phyloP scores from a whole-genome alignment of 2,888 invertebrate species.

The Diabrotica balteata region DNA sequence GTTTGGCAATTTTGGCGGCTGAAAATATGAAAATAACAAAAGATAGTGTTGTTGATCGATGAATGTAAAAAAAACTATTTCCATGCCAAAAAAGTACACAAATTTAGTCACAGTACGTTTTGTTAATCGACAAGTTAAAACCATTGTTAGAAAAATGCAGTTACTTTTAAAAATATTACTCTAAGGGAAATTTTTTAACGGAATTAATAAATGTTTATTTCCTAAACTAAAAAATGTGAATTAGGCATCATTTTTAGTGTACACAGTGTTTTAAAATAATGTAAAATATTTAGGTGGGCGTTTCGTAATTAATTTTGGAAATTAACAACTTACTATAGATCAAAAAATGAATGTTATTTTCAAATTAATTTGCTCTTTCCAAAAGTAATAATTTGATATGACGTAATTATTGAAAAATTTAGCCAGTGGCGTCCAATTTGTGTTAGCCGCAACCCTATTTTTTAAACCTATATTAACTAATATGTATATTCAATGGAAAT shows the following conservation, averaged over 20 bases:
- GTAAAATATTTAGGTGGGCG: too few species aligned
- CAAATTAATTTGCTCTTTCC: not conserved
- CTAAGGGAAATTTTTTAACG: too few species aligned
- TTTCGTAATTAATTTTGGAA: not conserved
- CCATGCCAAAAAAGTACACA: slow-evolving; percentile 39
- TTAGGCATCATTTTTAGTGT: too few species aligned
- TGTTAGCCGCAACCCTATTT: too few species aligned
- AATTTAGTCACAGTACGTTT: slow-evolving; percentile 40
- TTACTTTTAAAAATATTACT: slow-evolving; percentile 15
- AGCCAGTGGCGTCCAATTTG: too few species aligned
- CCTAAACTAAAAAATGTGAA: too few species aligned
- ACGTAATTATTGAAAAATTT: too few species aligned
- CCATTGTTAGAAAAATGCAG: slow-evolving; percentile 29
- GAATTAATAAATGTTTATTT: too few species aligned
- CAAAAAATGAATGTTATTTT: not conserved
- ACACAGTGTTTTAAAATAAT: too few species aligned
- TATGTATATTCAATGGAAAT: too few species aligned
- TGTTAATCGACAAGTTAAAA: slow-evolving; percentile 22
- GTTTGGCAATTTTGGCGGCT: slow-evolving; percentile 52
- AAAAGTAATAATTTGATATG: too few species aligned
- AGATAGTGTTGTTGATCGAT: slow-evolving; percentile 30
- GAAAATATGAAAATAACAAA: slow-evolving; percentile 48
- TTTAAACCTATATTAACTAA: too few species aligned
- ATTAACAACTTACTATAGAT: not conserved
- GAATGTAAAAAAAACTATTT: slow-evolving; percentile 26